These are phyloP conservation scores for Macaria liturata DNA, from an alignment of 2,888 invertebrate genomes.

Conservation along the genomic window DNA sequence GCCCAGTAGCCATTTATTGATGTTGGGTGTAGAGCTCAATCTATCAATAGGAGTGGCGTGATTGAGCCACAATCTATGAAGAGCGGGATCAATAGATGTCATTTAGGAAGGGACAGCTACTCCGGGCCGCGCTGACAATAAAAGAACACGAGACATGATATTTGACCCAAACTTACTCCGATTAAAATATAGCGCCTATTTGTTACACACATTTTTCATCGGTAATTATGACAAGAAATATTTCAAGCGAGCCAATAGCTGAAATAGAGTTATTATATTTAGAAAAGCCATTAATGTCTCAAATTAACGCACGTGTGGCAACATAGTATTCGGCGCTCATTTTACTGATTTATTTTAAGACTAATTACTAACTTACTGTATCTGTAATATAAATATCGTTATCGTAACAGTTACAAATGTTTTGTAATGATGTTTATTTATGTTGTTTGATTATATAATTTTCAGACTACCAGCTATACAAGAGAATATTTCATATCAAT, in stretches of 20 bases:
- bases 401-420: no score
- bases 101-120: conserved; percentile 43
- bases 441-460: no score
- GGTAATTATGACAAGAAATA: no score
- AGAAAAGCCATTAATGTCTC: conserved; percentile 16
- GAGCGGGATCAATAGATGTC: conserved; percentile 43
- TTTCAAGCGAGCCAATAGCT: no score
- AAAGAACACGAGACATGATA: conserved; percentile 48
- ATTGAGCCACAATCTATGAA: conserved; percentile 46
- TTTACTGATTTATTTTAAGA: conserved; percentile 29
- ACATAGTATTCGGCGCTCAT: conserved; percentile 14
- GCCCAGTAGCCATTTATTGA: conserved; percentile 15
- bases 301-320: conserved; percentile 23
- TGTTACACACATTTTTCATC: no score
- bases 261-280: conserved; percentile 13
- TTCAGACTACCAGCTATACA: not conserved
- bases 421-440: no score
- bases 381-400: no score
- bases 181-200: no score
- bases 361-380: conserved; percentile 19
- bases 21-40: conserved; percentile 21
- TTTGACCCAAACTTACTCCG: conserved; percentile 38
- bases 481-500: conserved; percentile 8
- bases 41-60: conserved; percentile 27
- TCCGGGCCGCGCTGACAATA: conserved; percentile 35